Evolutionary conservation across 2,797 vertebrate genomes (phyloP), one percentile per base, ranked within the genome.

Genomic region (Sphenodon punctatus): DNA sequence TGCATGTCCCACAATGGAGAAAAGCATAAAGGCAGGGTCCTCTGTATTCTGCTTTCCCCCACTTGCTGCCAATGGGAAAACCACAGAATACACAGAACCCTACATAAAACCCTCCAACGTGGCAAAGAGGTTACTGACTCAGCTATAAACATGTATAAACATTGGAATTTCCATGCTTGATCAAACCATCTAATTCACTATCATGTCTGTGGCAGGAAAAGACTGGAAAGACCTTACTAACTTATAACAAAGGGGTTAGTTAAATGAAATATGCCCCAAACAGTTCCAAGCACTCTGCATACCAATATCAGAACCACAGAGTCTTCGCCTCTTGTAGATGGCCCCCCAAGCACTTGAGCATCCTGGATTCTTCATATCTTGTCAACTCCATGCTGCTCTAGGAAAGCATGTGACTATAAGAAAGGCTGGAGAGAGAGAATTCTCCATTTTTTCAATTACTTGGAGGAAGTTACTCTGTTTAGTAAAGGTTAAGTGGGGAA

Each of bases 391-490:
- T 41, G 51, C 36, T 48, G 27, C 27, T 61, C 25, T 38, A 61
- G 34, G 13, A 41, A n/a, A 49, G 22, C 14, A 25, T 48, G 36
- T 64, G 25, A 19, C 22, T 10, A 34, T 34, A 41, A 41, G 46
- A 10, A 7, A 74, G 32, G 61, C 36, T 80, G 76, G 67, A 11
- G 53, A 75, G 53, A 60, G 45, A 60, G 55, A 51, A 59, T 69
- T 78, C 87, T 43, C 25, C 23, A 53, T 45, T 71, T 22, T 20
- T 49, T 65, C 27, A 16, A 30, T 72, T 36, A 86, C 84, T 88
- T 78, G 67, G 12, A 32, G n/a, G n/a, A 89, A 65, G 86, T 85
- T 91, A 67, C 82, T 78, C 84, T 92, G 43, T 89, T 92, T 92
- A 71, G 87, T 78, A 87, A 79, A 85, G 72, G 48, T 73, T 56